Evolutionary conservation across 2,888 invertebrate species (phyloP), one percentile per base, ranked within the genome.

Genomic region (Bhutanitis thaidina): DNA sequence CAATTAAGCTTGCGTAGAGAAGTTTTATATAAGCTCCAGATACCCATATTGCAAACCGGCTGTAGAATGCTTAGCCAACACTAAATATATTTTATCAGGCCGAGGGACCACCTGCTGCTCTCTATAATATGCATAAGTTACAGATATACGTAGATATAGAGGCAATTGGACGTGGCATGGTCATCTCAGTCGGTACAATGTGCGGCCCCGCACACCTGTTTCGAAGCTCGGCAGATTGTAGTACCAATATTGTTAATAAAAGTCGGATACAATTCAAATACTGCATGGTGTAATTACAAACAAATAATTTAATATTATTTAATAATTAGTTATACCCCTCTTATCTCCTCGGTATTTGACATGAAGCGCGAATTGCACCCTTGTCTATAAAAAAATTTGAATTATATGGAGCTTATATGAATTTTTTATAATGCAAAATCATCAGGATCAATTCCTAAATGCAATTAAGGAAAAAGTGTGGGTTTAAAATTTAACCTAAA

Each of bases 201-300:
- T 47, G 51, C 52, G 46, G 15, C 15, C 9, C 35, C 27, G 25
- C 52, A 54, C 56, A 57, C 56, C 56, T 57, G 56, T 54, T 49
- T 32, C 1, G 30, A 38, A 43, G 32, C 43, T 36, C 36, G 40
- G 32, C n/a, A 9, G 8, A 34, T 27, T 38, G 16, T 16, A 43
- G 13, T 38, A 37, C 13, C 29, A 35, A 52, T 39, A 32, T 38
- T 16, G 34, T 16, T 32, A n/a, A 25, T 15, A 7, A 30, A 7
- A 12, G 3, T 34, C 12, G 13, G 8, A 27, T 27, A 8, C 27
- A 27, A 27, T 8, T 27, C 8, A 27, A 27, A 27, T 20, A 20
- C 5, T n/a, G n/a, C n/a, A n/a, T n/a, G n/a, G n/a, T n/a, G n/a
- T n/a, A n/a, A n/a, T n/a, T n/a, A n/a, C n/a, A n/a, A n/a, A n/a